Conservation (phyloP, 1,140 invertebrate species). For the Pogonognathellus flavescens region DNA sequence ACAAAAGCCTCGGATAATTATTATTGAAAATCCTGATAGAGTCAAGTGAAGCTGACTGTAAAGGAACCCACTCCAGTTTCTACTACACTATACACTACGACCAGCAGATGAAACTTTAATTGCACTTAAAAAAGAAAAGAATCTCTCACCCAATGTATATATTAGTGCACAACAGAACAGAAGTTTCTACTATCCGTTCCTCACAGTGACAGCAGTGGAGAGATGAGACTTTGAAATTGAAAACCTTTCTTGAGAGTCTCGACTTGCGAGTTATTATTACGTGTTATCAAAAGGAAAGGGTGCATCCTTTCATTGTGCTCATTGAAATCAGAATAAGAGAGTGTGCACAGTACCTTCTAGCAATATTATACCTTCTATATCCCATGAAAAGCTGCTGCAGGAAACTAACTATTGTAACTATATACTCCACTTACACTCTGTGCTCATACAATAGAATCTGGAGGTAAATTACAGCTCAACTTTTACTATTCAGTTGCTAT, state of each 20-base stretch:
- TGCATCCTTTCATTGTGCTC: conserved; percentile 49
- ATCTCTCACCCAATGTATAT: neutral
- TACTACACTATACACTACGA: too few species aligned
- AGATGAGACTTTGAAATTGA: conserved; percentile 47
- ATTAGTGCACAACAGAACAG: neutral
- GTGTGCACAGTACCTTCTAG: neutral
- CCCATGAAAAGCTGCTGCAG: neutral
- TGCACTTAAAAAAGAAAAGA: conserved; percentile 25
- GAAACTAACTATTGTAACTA: neutral
- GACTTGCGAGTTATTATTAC: conserved; percentile 44
- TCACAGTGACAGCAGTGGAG: conserved; percentile 30
- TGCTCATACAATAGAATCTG: neutral
- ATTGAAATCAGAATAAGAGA: conserved; percentile 38
- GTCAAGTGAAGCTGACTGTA: conserved; percentile 24
- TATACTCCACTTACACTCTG: neutral
- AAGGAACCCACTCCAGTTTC: conserved; percentile 9
- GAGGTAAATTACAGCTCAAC: conserved; percentile 23
- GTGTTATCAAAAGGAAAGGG: conserved; percentile 49
- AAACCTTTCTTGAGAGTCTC: conserved; percentile 33
- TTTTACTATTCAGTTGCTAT: neutral
- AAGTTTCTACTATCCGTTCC: neutral
- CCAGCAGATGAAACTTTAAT: conserved; percentile 5
- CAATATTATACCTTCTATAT: neutral
- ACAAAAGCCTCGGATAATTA: neutral
- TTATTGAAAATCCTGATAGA: neutral